Evolutionary conservation across 2,113 vertebrate species (phyloP), one percentile per base, ranked within the genome.

Genomic region (Poeciliopsis prolifica): DNA sequence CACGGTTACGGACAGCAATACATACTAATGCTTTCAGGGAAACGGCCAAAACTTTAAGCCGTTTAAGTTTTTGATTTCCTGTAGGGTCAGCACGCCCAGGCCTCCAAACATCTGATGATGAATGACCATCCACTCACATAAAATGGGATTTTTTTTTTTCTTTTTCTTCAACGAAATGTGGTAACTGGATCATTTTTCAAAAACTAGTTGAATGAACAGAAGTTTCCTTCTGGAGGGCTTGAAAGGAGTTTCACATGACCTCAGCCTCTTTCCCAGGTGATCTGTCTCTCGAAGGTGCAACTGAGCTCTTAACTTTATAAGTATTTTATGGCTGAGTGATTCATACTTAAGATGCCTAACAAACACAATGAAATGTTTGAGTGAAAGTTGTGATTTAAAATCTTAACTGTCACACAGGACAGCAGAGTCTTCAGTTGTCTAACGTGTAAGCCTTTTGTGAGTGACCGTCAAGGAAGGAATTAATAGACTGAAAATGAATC

Each of bases 141-240:
- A 90, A 91, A 88, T 79, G 72, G 83, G 73, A 87, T 58, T 58
- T 58, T 10, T 80, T 24, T 80, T 72, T 73, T 54, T 24, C 80
- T 9, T 81, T 72, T 73, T 80, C 89, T 81, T 87, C 71, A 82
- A 85, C 85, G 75, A 91, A 89, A 88, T 78, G 70, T 15, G 4
- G 78, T 87, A 91, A 89, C 89, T 90, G 86, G 90, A 83, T 90
- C 85, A 91, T 91, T 91, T 91, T 90, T 91, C 87, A 66, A 92
- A 75, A 67, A 79, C 84, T 72, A 54, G 66, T 73, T 73, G 58
- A 82, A 87, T 80, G 70, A 61, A 61, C 17, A 71, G 63, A 81
- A 68, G 76, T 75, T 67, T 80, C 44, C 37, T 65, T 54, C 58
- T 78, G 81, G 85, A n/a, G 51, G 17, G 10, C 17, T 58, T n/a